A percentile compares a stretch with the other conserved stretches of the same genome.
phyloP scores from a whole-genome alignment of 2,888 invertebrate genomes.

The Lasioglossum malachurum region DNA sequence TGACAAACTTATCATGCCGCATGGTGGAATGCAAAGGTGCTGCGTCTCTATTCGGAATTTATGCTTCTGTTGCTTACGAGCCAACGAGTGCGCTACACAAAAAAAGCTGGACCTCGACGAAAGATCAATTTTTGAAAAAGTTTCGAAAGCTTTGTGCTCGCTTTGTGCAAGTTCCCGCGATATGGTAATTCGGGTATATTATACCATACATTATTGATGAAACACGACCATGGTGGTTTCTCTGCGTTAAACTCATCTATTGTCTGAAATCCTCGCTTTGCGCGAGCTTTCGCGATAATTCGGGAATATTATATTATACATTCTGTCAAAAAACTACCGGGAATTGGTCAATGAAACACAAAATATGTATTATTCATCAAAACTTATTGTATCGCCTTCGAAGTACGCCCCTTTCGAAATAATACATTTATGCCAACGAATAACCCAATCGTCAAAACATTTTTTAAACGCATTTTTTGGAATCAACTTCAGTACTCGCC shows the following conservation, averaged over 20 bases:
- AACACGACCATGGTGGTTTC: neutral
- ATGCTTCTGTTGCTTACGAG: neutral
- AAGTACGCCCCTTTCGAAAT: no score
- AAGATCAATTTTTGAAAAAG: neutral
- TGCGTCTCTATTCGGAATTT: neutral
- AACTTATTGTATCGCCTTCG: no score
- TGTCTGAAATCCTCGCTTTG: neutral
- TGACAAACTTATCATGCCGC: neutral
- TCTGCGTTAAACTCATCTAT: neutral
- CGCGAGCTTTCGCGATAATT: neutral
- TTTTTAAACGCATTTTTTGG: no score
- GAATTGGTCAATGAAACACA: no score
- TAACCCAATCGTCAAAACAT: no score
- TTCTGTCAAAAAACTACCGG: no score
- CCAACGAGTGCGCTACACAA: neutral
- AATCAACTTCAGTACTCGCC: no score
- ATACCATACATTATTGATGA: neutral
- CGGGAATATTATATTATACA: neutral
- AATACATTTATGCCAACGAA: no score
- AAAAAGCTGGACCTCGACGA: neutral
- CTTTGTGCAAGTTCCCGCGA: neutral
- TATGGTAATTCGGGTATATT: neutral
- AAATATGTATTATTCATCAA: no score
- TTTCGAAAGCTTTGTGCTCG: neutral
- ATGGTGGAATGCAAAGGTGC: neutral